Base-by-base conservation (phyloP, 2,113 vertebrate species). In the Dipodomys stephensi region DNA sequence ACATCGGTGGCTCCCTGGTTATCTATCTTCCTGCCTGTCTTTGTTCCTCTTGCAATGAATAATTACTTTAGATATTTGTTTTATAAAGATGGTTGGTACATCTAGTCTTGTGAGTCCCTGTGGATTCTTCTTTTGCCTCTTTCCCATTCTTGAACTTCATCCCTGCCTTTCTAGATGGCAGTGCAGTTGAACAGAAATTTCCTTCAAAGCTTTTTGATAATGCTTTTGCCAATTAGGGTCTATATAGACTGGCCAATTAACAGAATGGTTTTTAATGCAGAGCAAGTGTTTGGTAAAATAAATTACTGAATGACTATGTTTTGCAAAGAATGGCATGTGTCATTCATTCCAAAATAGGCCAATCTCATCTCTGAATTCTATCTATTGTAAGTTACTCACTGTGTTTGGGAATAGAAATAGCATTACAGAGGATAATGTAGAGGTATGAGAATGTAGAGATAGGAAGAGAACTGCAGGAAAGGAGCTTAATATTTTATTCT, bases 1-100 rank as follows among this genome's bases (percentile, higher is more conserved):
- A 83, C 80, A 44, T 53, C 20, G 57, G 53, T 67, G 32, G 15
- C 87, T 95, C 62, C 60, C 57, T 53, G 71, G 30, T 88, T 90
- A 88, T 78, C 57, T 4, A n/a, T 95, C 92, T 95, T 90, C 82
- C 39, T 93, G 25, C 85, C 80, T 83, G 22, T 82, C 30, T 27
- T 77, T 81, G 49, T 35, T 83, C 76, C 73, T 93, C 25, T 84
- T 77, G 77, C 6, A 6, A 27, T 20, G 84, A 96, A 57, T 67
- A 91, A 94, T 90, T 85, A 67, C 30, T 88, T 94, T 83, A 64
- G 39, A 69, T 82, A 60, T 93, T 93, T 90, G 32, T 93, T 95
- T 92, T 74, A 73, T 83, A 80, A 74, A 92, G 78, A 39, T 60
- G 18, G 20, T 46, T 87, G 87, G 86, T n/a, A 4, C 84, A 53